A percentile compares a stretch with the other conserved stretches of the same genome.
These are phyloP conservation scores for Drosophila kuntzei DNA, from an alignment of 2,888 invertebrate genomes.

Conservation along the genomic window DNA sequence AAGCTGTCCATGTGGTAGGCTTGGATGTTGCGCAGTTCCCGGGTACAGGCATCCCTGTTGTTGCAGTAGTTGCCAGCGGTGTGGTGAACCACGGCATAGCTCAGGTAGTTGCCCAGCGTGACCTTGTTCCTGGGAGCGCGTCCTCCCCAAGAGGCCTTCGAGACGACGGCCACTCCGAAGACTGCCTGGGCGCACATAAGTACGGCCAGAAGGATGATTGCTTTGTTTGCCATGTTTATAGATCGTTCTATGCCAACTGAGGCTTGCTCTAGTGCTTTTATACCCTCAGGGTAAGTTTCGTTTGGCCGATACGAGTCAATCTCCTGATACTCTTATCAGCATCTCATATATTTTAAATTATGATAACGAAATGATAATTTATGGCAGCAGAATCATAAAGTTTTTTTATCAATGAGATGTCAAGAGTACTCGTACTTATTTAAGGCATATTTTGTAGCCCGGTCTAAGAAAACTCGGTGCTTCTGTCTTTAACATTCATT, in stretches of 20 bases:
- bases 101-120: conserved; percentile 47
- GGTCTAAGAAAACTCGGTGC: too few species aligned
- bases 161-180: conserved; percentile 55
- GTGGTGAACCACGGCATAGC: conserved; percentile 72
- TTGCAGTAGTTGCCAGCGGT: conserved; percentile 68
- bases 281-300: conserved; percentile 4
- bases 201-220: conserved; percentile 53
- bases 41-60: conserved; percentile 59
- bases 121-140: conserved; percentile 62
- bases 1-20: conserved; percentile 71
- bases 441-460: too few species aligned
- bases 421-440: not conserved
- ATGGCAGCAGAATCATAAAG: not conserved
- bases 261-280: conserved; percentile 8
- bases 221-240: conserved; percentile 58
- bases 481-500: not conserved
- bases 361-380: not conserved
- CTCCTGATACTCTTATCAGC: conserved; percentile 13
- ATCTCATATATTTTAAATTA: not conserved
- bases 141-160: conserved; percentile 70
- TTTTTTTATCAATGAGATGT: not conserved
- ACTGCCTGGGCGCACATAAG: conserved; percentile 55
- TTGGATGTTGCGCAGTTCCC: conserved; percentile 73
- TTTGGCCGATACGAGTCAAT: conserved; percentile 15
- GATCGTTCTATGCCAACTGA: conserved; percentile 2